Conservation (phyloP, 2,797 vertebrate species). For the Natrix natrix region DNA sequence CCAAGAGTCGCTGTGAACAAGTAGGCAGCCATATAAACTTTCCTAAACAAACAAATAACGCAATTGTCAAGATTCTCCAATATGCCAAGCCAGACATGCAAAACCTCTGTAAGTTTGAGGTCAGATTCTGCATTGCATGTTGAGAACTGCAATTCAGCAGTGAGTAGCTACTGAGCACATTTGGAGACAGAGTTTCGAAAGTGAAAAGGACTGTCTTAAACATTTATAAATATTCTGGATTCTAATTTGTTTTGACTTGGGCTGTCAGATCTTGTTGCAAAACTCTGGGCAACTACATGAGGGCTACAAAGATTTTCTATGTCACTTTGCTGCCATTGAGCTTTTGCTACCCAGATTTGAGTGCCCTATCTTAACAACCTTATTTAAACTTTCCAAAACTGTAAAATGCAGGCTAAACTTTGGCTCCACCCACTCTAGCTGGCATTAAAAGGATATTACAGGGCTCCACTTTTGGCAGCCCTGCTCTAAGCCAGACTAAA, state of each 20-base stretch:
- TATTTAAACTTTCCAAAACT: not conserved
- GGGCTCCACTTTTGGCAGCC: not conserved
- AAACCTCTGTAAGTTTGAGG: not conserved
- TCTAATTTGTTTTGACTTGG: not conserved
- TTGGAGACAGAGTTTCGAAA: not conserved
- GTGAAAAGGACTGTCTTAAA: not conserved
- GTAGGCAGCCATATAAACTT: not conserved
- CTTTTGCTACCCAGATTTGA: not conserved
- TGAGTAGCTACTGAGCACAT: not conserved
- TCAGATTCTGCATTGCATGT: not conserved
- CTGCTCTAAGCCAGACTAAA: not conserved
- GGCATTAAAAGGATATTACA: not conserved
- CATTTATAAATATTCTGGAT: not conserved
- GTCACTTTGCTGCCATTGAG: not conserved
- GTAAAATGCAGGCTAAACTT: not conserved
- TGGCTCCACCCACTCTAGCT: not conserved
- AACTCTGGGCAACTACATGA: not conserved
- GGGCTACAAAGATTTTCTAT: not conserved
- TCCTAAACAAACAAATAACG: not conserved
- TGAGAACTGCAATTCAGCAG: not conserved
- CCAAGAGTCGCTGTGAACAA: not conserved
- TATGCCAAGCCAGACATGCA: not conserved
- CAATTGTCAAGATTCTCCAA: not conserved
- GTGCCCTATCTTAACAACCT: not conserved
- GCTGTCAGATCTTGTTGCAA: not conserved